phyloP scores from a whole-genome alignment of 2,888 invertebrate species.

The Drosophila ezoana region DNA sequence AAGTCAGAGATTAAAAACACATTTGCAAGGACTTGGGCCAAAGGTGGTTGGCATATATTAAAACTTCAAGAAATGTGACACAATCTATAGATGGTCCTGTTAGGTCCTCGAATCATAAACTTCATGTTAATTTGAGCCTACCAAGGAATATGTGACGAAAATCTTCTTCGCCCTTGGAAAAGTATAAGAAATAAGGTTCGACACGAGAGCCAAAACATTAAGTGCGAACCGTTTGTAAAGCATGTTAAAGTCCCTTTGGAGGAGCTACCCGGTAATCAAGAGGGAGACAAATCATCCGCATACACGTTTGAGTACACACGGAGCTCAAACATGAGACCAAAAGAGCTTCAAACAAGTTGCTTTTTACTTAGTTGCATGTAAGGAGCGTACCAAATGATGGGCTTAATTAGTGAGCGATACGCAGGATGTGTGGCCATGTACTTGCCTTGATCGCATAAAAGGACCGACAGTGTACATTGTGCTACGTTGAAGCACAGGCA shows the following conservation, averaged over 20 bases:
- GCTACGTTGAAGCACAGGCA: not conserved
- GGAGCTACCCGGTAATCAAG: not conserved
- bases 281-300: not conserved
- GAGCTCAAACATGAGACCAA: not conserved
- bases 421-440: conserved; percentile 3
- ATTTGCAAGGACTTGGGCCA: not conserved
- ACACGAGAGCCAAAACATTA: not conserved
- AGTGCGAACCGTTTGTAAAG: not conserved
- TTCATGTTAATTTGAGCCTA: too few relatives aligned
- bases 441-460: conserved; percentile 7
- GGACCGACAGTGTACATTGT: conserved; percentile 12
- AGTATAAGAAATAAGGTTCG: too few relatives aligned
- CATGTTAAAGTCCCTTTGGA: not conserved
- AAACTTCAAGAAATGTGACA: too few relatives aligned
- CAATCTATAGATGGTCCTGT: too few relatives aligned
- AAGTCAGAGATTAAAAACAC: not conserved
- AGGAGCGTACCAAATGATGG: not conserved
- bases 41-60: too few relatives aligned
- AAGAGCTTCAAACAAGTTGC: not conserved
- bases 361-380: not conserved
- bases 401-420: conserved; percentile 9
- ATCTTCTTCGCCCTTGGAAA: too few relatives aligned
- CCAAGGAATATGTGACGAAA: too few relatives aligned
- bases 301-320: not conserved
- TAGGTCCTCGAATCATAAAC: too few relatives aligned